Evolutionary conservation across 1,140 invertebrate genomes (phyloP), one percentile per base, ranked within the genome.

Genomic region (Zeugodacus cucurbitae): DNA sequence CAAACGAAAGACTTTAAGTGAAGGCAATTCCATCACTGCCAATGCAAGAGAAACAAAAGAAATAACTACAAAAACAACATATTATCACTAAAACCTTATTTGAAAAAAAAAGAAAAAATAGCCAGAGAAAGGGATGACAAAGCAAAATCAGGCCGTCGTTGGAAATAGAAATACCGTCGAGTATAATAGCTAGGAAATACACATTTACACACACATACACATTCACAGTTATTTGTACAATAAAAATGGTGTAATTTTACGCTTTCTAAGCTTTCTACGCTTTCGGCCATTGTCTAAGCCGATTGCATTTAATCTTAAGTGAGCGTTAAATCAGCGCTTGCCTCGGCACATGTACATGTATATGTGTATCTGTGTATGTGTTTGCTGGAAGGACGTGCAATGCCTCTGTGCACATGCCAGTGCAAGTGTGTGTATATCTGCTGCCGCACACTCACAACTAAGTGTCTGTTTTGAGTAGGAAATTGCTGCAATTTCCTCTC

Each of bases 261-360:
- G 41, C 74, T 82, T 82, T 54, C 74, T 82, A 44, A n/a, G 41
- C 74, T 82, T 82, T 82, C 41, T 26, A 82, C 37, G 74, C 74
- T 48, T 82, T 82, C n/a, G 74, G 74, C 74, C 41, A 82, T 82
- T 82, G 41, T 82, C 74, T 82, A 82, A 82, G 74, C 74, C 74
- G 74, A 82, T 82, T 82, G 74, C 34, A 26, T 82, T 82, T 82
- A 82, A 82, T 82, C 74, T 82, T 82, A 82, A 82, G 74, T 82
- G 74, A 82, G 41, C 41, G 74, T 48, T 82, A 82, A 82, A 82
- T 44, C 74, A 82, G 41, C n/a, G 22, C n/a, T 48, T 17, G 34
- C 5, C 14, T 20, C 5, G 1, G 29, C 32, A 34, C 34, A 41
- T 6, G 11, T 74, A 4, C 22, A 41, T 74, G 34, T 11, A 1